Evolutionary conservation across 2,888 invertebrate genomes (phyloP), one percentile per base, ranked within the genome.

Genomic region (Thereva nobilitata): DNA sequence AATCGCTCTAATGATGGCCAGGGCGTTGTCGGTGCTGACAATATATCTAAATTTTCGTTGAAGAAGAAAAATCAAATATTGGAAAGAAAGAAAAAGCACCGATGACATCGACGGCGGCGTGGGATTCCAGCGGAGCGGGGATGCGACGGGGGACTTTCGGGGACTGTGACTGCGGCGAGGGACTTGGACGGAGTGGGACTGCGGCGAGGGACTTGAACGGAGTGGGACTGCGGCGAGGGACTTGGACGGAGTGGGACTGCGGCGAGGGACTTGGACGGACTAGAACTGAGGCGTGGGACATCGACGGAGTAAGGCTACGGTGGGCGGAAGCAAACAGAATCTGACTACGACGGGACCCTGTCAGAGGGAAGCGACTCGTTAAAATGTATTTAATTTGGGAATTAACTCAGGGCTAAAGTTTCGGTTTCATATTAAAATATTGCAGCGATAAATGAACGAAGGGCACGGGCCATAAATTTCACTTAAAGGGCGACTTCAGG

Each of bases 201-300:
- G 23, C 23, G 23, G 23, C 23, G 23, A 23, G 10, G 2, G 8
- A 4, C 1, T 45, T 4, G n/a, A n/a, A n/a, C n/a, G n/a, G n/a
- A n/a, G n/a, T n/a, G n/a, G n/a, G 45, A n/a, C 45, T 7, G 45
- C n/a, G 44, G 44, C 44, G n/a, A 8, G 44, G 44, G 44, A 44
- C 1, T 8, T 5, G 44, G 44, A n/a, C 44, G 5, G 44, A 1
- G 44, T n/a, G 44, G 44, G 44, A 45, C 9, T 8, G n/a, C 44
- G 5, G 44, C 5, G 44, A 10, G 44, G 44, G 44, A 45, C 9
- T 8, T 10, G 5, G 1, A 45, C 9, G 44, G 9, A 8, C 5
- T 23, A 23, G 3, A 5, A 45, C n/a, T 7, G 2, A 9, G n/a
- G 1, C 44, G n/a, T 45, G 44, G 9, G n/a, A 45, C 9, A 2